phyloP scores from a whole-genome alignment of 2,797 vertebrate genomes.

The Delichon dasypus region DNA sequence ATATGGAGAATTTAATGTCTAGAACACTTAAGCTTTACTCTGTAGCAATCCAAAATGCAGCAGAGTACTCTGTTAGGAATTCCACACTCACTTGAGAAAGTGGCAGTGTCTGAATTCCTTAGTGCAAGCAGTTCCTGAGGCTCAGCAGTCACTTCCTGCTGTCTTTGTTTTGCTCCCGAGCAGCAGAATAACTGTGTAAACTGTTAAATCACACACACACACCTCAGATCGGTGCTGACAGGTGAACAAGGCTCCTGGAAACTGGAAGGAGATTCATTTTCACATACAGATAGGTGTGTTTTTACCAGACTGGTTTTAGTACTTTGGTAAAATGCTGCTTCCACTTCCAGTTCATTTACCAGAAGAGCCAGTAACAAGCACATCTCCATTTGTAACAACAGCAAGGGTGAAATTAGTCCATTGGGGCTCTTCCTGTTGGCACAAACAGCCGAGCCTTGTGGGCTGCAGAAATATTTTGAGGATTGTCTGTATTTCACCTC shows the following conservation, averaged over 20 bases:
- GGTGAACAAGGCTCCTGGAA: background rate
- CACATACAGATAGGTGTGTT: background rate
- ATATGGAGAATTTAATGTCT: background rate
- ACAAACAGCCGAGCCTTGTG: background rate
- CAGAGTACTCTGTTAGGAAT: background rate
- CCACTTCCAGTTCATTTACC: background rate
- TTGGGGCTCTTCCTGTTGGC: background rate
- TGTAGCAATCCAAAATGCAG: background rate
- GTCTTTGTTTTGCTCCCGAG: background rate
- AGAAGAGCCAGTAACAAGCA: background rate
- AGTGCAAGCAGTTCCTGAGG: background rate
- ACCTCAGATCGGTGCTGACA: background rate
- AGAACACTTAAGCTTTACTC: background rate
- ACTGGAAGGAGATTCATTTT: background rate
- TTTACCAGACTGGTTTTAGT: background rate
- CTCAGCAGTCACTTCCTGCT: background rate
- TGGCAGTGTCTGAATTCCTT: background rate
- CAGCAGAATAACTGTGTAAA: background rate
- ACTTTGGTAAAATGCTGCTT: background rate
- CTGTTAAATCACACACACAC: background rate
- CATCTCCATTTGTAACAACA: background rate
- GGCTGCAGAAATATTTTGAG: background rate
- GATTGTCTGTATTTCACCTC: background rate
- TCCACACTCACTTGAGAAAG: background rate
- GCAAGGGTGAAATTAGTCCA: background rate